These are phyloP conservation scores for Lasioglossum figueresi DNA, from an alignment of 2,888 invertebrate genomes.

Conservation along the genomic window DNA sequence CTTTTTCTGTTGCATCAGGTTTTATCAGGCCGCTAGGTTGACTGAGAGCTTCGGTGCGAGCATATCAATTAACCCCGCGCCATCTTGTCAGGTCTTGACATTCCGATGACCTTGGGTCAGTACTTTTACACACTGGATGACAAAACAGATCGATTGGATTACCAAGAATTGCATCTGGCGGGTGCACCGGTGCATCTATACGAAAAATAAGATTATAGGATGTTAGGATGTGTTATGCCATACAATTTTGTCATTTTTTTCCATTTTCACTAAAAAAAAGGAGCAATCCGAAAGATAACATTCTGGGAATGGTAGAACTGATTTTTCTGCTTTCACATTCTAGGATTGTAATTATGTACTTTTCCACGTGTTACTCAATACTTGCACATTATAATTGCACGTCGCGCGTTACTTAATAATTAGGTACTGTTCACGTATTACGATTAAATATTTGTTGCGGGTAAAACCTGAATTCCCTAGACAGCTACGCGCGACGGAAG, in stretches of 20 bases:
- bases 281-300: too few relatives aligned
- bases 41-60: not conserved
- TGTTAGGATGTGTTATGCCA: too few relatives aligned
- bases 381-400: not conserved
- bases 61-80: not conserved
- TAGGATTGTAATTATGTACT: not conserved
- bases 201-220: too few relatives aligned
- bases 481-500: not conserved
- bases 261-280: too few relatives aligned
- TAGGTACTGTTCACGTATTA: not conserved
- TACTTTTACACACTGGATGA: too few relatives aligned
- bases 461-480: slow-evolving; percentile 7
- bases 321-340: not conserved
- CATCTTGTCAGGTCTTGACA: too few relatives aligned
- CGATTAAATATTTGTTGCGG: not conserved
- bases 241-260: too few relatives aligned
- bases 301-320: too few relatives aligned
- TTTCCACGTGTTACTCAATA: not conserved
- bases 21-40: not conserved
- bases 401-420: not conserved
- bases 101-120: too few relatives aligned
- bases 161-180: too few relatives aligned
- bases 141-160: too few relatives aligned
- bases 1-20: not conserved
- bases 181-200: too few relatives aligned